Conservation (phyloP, 1,140 invertebrate genomes). For the Pentalonia nigronervosa region DNA sequence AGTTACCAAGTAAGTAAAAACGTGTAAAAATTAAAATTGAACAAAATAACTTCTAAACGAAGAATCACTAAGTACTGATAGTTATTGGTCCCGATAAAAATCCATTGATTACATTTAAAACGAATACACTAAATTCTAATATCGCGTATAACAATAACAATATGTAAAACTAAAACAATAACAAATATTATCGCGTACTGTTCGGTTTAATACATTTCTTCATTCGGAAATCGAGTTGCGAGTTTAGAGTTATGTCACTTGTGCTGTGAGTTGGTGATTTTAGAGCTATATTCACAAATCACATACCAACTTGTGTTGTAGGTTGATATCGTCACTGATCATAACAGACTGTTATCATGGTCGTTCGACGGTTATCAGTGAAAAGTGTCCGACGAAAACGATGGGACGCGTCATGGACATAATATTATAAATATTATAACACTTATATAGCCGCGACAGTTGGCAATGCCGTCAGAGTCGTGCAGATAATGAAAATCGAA, state of each 20-base stretch:
- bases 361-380: background rate
- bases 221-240: background rate
- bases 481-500: background rate
- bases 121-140: background rate
- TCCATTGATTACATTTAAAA: slow-evolving; percentile 6
- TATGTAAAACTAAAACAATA: background rate
- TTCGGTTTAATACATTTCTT: background rate
- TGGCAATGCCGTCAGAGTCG: background rate
- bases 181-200: background rate
- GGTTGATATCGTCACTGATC: background rate
- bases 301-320: too few species aligned
- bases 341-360: background rate
- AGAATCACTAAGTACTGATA: background rate
- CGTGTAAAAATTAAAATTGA: background rate
- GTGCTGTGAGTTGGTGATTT: too few species aligned
- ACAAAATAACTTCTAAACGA: background rate
- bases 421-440: too few species aligned
- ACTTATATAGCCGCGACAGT: background rate
- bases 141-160: background rate
- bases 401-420: background rate
- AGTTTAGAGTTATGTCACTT: background rate
- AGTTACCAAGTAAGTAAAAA: background rate
- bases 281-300: background rate
- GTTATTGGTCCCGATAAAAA: background rate
- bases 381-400: background rate